A percentile compares a stretch with the other conserved stretches of the same genome.
These are phyloP conservation scores for Lordiphosa andalusiaca DNA, from an alignment of 2,888 invertebrate species.

Conservation along the genomic window DNA sequence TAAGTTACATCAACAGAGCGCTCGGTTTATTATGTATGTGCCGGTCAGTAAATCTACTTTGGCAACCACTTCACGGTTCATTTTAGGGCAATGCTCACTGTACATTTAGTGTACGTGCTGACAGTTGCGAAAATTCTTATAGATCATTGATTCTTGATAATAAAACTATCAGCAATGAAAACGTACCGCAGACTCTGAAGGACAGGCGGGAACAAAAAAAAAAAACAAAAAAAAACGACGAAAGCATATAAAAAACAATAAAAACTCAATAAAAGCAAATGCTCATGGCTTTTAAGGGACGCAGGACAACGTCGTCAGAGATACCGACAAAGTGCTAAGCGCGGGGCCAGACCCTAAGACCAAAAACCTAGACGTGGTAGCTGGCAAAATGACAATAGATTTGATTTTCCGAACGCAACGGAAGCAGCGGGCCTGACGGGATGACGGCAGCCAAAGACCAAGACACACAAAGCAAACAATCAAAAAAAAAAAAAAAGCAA, in stretches of 20 bases:
- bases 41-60: too few species aligned
- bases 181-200: slow-evolving; percentile 31
- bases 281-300: slow-evolving; percentile 67
- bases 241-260: slow-evolving; percentile 67
- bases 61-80: too few species aligned
- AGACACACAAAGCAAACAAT: slow-evolving; percentile 69
- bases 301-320: slow-evolving; percentile 36
- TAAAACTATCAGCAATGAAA: slow-evolving; percentile 60
- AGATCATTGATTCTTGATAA: slow-evolving; percentile 70
- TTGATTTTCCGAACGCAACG: slow-evolving; percentile 58
- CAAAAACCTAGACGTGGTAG: slow-evolving; percentile 43
- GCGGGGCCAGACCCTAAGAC: slow-evolving; percentile 22
- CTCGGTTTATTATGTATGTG: too few species aligned
- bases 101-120: slow-evolving; percentile 29
- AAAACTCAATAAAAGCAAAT: slow-evolving; percentile 72
- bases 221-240: slow-evolving; percentile 10
- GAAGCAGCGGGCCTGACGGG: slow-evolving; percentile 27
- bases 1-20: too few species aligned
- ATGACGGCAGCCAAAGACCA: slow-evolving; percentile 60
- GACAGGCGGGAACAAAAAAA: slow-evolving; percentile 8
- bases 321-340: slow-evolving; percentile 58
- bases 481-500: slow-evolving; percentile 47
- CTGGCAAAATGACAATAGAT: slow-evolving; percentile 74
- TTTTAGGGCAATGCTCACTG: slow-evolving; percentile 8
- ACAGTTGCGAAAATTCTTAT: slow-evolving; percentile 50